phyloP scores from a whole-genome alignment of 2,113 vertebrate species.

The Taxidea taxus region DNA sequence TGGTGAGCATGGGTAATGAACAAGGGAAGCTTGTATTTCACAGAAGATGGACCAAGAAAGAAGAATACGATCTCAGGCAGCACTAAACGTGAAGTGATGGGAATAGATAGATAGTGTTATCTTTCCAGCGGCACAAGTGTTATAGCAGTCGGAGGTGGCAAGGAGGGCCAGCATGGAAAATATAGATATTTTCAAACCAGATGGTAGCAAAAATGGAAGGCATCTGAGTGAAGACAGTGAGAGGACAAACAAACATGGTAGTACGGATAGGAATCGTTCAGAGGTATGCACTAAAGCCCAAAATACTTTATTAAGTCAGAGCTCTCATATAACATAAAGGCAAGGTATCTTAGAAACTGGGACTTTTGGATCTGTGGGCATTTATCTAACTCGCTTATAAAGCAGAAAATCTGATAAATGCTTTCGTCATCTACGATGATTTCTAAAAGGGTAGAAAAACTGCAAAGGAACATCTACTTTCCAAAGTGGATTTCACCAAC shows the following conservation, averaged over 20 bases:
- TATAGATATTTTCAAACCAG: background rate
- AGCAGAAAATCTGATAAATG: background rate
- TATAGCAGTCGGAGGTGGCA: background rate
- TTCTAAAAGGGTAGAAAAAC: background rate
- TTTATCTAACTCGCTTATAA: background rate
- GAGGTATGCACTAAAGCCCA: background rate
- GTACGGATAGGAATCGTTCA: background rate
- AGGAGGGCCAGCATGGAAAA: background rate
- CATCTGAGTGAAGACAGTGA: background rate
- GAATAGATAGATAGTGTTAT: background rate
- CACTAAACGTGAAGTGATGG: background rate
- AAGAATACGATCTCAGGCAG: background rate
- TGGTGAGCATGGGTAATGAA: accelerated
- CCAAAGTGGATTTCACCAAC: background rate
- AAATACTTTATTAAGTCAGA: background rate
- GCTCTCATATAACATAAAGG: background rate
- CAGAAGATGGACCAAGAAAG: background rate
- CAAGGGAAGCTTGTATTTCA: background rate
- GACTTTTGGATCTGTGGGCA: background rate
- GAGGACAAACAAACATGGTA: background rate
- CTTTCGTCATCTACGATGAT: background rate
- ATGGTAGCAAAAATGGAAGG: background rate
- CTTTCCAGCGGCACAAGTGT: background rate
- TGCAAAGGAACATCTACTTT: background rate
- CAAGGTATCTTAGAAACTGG: background rate